Evolutionary conservation across 2,113 vertebrate genomes (phyloP), one percentile per base, ranked within the genome.

Genomic region (Trichechus manatus): DNA sequence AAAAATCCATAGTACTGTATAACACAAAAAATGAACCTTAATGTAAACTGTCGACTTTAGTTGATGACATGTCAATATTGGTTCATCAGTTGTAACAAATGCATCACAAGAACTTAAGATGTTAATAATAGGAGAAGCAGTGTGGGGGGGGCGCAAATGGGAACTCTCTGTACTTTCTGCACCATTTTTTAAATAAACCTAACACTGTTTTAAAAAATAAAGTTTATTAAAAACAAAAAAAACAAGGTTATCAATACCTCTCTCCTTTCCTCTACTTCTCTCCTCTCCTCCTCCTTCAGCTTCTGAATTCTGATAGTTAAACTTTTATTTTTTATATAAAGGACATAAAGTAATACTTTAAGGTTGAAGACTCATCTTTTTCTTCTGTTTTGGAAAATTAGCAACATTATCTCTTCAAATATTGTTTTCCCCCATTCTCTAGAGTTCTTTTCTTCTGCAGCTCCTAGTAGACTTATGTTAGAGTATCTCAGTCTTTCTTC

Each of bases 391-490:
- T 87, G 29, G 86, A 86, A 86, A 93, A 89, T 61, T 20, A 61
- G 59, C 59, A 70, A 42, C 8, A 31, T 66, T 53, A 78, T 63
- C 44, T 79, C 31, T 78, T 77, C 77, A 64, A 74, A 68, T 47
- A 63, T 36, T 77, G 1, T 66, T 70, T 39, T 56, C 8, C 1
- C 31, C 10, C 59, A 86, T 29, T 85, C 31, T 70, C 77, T 36
- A 61, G 36, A 66, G 14, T 86, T 93, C 19, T 74, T 86, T 93
- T 93, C n/a, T 87, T 94, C 23, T 81, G n/a, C 47, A 75, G 2
- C 22, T 64, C 25, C 42, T 89, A 17, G 9, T 27, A 92, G 42
- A 56, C 23, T 72, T 91, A 56, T 5, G 33, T 31, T 50, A 61
- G 29, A 90, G 22, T 68, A n/a, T 64, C 3, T 90, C 7, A 70